Conservation (phyloP, 2,113 vertebrate genomes). For the Butastur rufipennis region DNA sequence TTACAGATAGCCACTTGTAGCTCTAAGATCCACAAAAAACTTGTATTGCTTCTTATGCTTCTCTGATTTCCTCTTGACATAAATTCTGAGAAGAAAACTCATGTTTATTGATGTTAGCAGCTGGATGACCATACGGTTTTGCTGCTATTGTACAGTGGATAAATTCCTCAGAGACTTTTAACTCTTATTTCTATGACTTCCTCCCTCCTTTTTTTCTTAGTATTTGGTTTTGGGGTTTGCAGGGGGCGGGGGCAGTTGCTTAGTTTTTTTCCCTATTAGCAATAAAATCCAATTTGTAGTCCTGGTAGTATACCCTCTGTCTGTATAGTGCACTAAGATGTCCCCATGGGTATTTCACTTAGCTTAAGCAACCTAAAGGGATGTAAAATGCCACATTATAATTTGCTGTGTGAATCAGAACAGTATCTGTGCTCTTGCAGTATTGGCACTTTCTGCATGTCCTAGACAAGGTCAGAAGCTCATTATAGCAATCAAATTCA, state of each 20-base stretch:
- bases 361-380: background rate
- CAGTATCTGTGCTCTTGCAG: constrained; percentile 12
- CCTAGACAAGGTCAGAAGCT: constrained; percentile 70
- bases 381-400: constrained; percentile 16
- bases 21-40: constrained; percentile 73
- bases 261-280: constrained; percentile 22
- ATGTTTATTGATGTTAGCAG: constrained; percentile 45
- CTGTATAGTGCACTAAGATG: constrained; percentile 53
- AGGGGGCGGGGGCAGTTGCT: background rate
- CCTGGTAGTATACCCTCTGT: background rate
- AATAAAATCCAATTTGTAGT: constrained; percentile 70
- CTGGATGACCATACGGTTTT: constrained; percentile 11
- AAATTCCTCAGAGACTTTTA: constrained; percentile 41
- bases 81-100: constrained; percentile 49
- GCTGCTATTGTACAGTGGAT: background rate
- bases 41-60: constrained; percentile 71
- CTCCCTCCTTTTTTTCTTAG: background rate
- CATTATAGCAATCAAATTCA: constrained; percentile 12
- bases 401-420: constrained; percentile 23
- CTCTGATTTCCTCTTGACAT: constrained; percentile 71
- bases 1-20: constrained; percentile 70
- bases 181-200: background rate
- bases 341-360: constrained; percentile 73
- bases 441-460: constrained; percentile 57
- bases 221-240: background rate